phyloP scores from a whole-genome alignment of 2,797 vertebrate genomes.

The Lagodon rhomboides region DNA sequence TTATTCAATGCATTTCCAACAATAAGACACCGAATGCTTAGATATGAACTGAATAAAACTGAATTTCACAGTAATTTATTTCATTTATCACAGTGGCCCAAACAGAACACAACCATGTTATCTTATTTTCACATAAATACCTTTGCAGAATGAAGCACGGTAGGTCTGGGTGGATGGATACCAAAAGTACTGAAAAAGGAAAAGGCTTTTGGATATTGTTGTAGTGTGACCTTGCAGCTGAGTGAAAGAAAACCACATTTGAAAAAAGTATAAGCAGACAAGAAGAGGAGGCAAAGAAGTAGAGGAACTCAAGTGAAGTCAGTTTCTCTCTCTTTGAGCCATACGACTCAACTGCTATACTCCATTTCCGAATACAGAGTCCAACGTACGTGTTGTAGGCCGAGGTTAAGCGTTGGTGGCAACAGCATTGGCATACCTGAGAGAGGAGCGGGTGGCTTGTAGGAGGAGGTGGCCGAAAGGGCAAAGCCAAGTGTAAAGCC shows the following conservation, averaged over 20 bases:
- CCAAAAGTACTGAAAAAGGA: not conserved
- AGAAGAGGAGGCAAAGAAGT: not conserved
- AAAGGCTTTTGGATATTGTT: not conserved
- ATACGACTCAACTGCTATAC: not conserved
- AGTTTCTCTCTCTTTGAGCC: not conserved
- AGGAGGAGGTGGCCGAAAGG: constrained; percentile 1
- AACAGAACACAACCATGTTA: not conserved
- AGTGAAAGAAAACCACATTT: not conserved
- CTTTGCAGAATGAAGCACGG: not conserved
- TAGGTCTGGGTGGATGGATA: not conserved
- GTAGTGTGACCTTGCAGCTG: not conserved
- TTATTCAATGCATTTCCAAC: constrained; percentile 5
- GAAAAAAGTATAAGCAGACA: not conserved
- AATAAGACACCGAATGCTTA: not conserved
- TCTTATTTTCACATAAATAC: not conserved
- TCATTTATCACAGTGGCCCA: constrained; percentile 1
- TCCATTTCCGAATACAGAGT: constrained; percentile 8
- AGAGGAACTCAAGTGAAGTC: not conserved
- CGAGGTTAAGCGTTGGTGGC: constrained; percentile 22
- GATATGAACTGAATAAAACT: constrained; percentile 9
- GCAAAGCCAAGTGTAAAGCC: not conserved
- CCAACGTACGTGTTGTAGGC: constrained; percentile 21
- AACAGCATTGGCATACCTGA: constrained; percentile 16
- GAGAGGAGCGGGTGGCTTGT: not conserved
- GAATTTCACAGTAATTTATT: not conserved